phyloP scores from a whole-genome alignment of 2,888 invertebrate genomes.

The Scaptomyza polygonia region DNA sequence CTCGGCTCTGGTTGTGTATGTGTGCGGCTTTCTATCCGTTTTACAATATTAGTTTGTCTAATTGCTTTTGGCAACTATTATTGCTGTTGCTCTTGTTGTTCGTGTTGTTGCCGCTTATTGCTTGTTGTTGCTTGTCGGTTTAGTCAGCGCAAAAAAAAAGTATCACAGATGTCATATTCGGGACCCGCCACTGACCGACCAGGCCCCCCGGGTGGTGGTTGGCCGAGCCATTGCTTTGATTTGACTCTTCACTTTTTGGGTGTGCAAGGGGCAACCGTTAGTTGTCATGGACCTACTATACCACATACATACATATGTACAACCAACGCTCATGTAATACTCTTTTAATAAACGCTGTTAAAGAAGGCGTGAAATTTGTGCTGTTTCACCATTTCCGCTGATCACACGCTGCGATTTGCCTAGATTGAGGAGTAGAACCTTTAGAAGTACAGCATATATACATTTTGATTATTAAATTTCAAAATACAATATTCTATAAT shows the following conservation, averaged over 20 bases:
- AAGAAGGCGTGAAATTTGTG: slow-evolving; percentile 80
- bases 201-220: slow-evolving; percentile 33
- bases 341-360: slow-evolving; percentile 77
- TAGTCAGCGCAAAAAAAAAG: slow-evolving; percentile 60
- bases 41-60: slow-evolving; percentile 78
- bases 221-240: slow-evolving; percentile 58
- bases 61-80: slow-evolving; percentile 78
- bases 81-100: slow-evolving; percentile 43
- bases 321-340: slow-evolving; percentile 50
- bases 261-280: slow-evolving; percentile 31
- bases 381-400: slow-evolving; percentile 63
- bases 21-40: slow-evolving; percentile 57
- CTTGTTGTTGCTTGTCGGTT: slow-evolving; percentile 44
- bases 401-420: slow-evolving; percentile 55
- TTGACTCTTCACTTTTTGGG: slow-evolving; percentile 73
- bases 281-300: slow-evolving; percentile 49
- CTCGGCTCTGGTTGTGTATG: slow-evolving; percentile 15
- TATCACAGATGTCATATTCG: slow-evolving; percentile 73
- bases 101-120: slow-evolving; percentile 40
- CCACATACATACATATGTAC: too few species aligned
- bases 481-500: slow-evolving; percentile 55
- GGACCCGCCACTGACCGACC: slow-evolving; percentile 50
- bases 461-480: slow-evolving; percentile 59
- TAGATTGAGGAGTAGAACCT: slow-evolving; percentile 22
- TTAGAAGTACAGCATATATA: slow-evolving; percentile 5